Conservation (phyloP, 1,140 invertebrate species). For the Eumeta japonica region DNA sequence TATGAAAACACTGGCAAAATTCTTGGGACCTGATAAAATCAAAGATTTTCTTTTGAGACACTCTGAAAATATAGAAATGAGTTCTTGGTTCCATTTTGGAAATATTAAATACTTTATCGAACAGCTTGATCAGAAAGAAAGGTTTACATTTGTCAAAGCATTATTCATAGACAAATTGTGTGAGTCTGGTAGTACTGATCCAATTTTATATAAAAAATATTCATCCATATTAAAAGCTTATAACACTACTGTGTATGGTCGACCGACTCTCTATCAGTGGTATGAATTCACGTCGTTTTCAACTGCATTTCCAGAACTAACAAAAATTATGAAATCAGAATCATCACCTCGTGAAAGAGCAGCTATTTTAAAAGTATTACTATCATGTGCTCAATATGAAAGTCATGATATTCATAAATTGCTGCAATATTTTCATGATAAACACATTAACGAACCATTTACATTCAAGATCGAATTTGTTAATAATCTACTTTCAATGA, state of each 20-base stretch:
- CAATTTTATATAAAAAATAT: not conserved
- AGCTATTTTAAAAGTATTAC: constrained; percentile 21
- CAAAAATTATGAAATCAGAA: constrained; percentile 24
- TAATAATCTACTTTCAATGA: constrained; percentile 18
- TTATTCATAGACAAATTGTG: constrained; percentile 20
- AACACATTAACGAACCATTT: constrained; percentile 33
- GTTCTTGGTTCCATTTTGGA: constrained; percentile 13
- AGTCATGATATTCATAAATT: constrained; percentile 22
- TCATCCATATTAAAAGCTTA: too few species aligned
- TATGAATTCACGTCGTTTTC: constrained; percentile 29
- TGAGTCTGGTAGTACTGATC: constrained; percentile 1
- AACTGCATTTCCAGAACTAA: constrained; percentile 24
- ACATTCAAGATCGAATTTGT: constrained; percentile 29
- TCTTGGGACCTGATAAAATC: constrained; percentile 20
- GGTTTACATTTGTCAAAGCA: constrained; percentile 24
- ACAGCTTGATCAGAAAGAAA: constrained; percentile 19
- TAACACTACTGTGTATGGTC: too few species aligned
- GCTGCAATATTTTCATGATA: constrained; percentile 25
- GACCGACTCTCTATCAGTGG: constrained; percentile 23
- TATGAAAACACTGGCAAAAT: constrained; percentile 21
- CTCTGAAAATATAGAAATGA: constrained; percentile 12
- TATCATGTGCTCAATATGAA: constrained; percentile 20
- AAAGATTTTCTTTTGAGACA: constrained; percentile 22
- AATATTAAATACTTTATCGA: constrained; percentile 23
- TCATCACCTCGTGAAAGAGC: constrained; percentile 22